Evolutionary conservation across 2,888 invertebrate species (phyloP).

Genomic region (Morpho achilles): DNA sequence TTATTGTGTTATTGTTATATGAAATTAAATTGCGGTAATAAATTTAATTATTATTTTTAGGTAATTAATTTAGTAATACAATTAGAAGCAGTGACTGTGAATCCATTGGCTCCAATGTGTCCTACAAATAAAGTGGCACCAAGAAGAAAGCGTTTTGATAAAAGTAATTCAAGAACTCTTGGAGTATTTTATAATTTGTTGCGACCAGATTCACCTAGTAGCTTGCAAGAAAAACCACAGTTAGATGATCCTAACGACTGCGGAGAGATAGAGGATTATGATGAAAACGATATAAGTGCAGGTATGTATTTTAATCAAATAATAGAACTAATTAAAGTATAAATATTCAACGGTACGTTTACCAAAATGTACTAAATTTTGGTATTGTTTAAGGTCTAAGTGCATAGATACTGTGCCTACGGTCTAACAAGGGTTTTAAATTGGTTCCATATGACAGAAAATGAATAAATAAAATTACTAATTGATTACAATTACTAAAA

Average conservation of each 20-base stretch:
- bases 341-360: too few relatives aligned
- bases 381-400: too few relatives aligned
- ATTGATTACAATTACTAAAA: too few relatives aligned
- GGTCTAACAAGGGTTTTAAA: too few relatives aligned
- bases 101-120: slow-evolving; percentile 44
- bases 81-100: slow-evolving; percentile 52
- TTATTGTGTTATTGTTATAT: slow-evolving; percentile 15
- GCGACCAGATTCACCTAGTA: slow-evolving; percentile 36
- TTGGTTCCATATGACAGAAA: too few relatives aligned
- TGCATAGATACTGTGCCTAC: too few relatives aligned
- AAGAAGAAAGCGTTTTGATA: slow-evolving; percentile 43
- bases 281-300: slow-evolving; percentile 65
- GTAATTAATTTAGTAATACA: slow-evolving; percentile 34
- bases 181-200: slow-evolving; percentile 53
- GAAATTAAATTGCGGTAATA: slow-evolving; percentile 16
- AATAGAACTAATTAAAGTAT: too few relatives aligned
- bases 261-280: slow-evolving; percentile 69
- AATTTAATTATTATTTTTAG: slow-evolving; percentile 34
- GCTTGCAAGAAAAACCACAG: slow-evolving; percentile 55
- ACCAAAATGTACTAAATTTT: too few relatives aligned
- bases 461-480: too few relatives aligned
- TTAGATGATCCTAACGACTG: slow-evolving; percentile 61
- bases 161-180: slow-evolving; percentile 48
- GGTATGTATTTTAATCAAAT: slow-evolving; percentile 32
- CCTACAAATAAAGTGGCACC: slow-evolving; percentile 73